Evolutionary conservation across 2,888 invertebrate genomes (phyloP).

Genomic region (Hipparchia sbordonii): DNA sequence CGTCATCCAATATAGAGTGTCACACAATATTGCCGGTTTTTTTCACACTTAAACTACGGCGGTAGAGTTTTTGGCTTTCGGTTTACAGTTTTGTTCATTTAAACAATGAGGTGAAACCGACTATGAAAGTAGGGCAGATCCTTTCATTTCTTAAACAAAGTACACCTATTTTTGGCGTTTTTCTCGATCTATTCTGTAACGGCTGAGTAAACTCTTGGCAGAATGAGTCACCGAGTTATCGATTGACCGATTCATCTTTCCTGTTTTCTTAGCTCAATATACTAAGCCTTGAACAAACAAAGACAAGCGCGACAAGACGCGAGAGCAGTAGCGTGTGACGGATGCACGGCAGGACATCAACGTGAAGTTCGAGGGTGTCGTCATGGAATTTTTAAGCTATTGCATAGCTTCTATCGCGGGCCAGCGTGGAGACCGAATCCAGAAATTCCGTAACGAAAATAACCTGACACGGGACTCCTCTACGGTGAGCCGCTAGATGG

Average conservation of each 20-base stretch:
- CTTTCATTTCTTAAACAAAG: slow-evolving; percentile 14
- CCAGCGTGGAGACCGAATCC: no score
- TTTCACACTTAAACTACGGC: slow-evolving; percentile 41
- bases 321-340: background rate
- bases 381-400: no score
- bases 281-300: no score
- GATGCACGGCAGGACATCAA: no score
- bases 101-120: slow-evolving; percentile 32
- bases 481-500: no score
- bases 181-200: background rate
- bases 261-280: no score
- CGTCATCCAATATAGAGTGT: slow-evolving; percentile 65
- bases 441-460: no score
- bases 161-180: background rate
- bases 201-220: background rate
- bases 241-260: background rate
- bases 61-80: slow-evolving; percentile 19
- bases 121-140: slow-evolving; percentile 28
- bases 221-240: background rate
- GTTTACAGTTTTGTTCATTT: slow-evolving; percentile 19
- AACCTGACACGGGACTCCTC: no score
- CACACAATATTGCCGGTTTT: slow-evolving; percentile 63
- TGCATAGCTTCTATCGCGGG: no score
- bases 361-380: no score
- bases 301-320: background rate